Conservation (phyloP, 2,797 vertebrate genomes). For the Rhabdomys pumilio region DNA sequence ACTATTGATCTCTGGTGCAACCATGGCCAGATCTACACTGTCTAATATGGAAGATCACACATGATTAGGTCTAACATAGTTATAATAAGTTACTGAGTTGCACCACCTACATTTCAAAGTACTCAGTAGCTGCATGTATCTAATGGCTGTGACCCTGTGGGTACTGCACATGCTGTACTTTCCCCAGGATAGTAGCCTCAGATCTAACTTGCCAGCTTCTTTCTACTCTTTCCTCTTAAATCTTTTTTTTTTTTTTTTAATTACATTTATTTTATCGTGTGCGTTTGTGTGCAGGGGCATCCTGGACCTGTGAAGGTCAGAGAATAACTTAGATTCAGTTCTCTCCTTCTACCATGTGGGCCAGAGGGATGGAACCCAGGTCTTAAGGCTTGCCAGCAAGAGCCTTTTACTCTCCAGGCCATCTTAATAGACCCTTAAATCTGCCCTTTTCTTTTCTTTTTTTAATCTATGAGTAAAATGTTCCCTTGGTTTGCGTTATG, state of each 20-base stretch:
- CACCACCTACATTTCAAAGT: slow-evolving; percentile 65
- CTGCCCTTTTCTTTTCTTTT: neutral
- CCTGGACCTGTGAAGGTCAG: neutral
- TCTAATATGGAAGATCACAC: slow-evolving; percentile 25
- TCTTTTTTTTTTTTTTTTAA: neutral
- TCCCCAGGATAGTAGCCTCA: slow-evolving; percentile 44
- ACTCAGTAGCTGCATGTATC: slow-evolving; percentile 17
- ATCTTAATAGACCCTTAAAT: neutral
- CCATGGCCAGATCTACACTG: neutral
- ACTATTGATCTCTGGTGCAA: slow-evolving; percentile 2
- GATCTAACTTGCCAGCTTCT: slow-evolving; percentile 3
- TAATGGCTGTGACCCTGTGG: slow-evolving; percentile 17
- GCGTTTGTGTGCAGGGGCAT: neutral
- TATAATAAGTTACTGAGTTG: slow-evolving; percentile 52
- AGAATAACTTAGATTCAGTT: neutral
- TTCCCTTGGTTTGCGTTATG: slow-evolving; percentile 59
- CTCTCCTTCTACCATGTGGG: neutral
- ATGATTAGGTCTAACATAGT: neutral
- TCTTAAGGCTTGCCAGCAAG: neutral
- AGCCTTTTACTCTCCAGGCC: neutral
- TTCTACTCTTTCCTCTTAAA: neutral
- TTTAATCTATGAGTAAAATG: neutral
- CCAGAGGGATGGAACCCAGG: neutral
- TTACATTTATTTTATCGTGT: neutral
- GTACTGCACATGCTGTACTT: neutral